Evolutionary conservation across 2,888 invertebrate species (phyloP), one percentile per base, ranked within the genome.

Genomic region (Mellilla xanthometata): DNA sequence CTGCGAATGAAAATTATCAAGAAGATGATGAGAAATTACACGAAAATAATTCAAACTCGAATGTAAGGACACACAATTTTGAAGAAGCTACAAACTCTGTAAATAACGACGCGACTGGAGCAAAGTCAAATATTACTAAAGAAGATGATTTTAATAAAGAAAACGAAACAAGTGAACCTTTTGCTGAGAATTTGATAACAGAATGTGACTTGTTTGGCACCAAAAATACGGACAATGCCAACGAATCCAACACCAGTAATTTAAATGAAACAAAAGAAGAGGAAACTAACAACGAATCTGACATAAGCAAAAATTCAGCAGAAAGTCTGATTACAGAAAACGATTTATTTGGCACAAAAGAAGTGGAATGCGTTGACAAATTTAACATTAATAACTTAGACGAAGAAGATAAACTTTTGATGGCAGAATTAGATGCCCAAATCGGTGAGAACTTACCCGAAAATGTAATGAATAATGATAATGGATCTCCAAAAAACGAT

Each of bases 371-470:
- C 5, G 15, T 9, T 8, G 54, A 54, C 8, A 54, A 35, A 27
- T 57, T 53, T n/a, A 43, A 54, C n/a, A 44, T 51, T 0, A 53
- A 50, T 2, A 71, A 72, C 28, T 36, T 62, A 2, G 74, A 69
- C 23, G 58, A 68, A 2, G 72, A 74, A 1, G 76, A 76, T 28
- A 59, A 44, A 0, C 52, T 54, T 1, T 42, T 73, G 0, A 72
- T 72, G 71, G 69, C 59, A 0, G 73, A 57, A 0, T 19, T 74
- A 0, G 63, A 75, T 13, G 70, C 60, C 1, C 70, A 72, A 8
- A 65, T 69, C 1, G 69, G 59, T 0, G 62, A 65, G n/a, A 51
- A 53, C 34, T 30, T 52, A 4, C 13, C 24, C 0, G 26, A 41
- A 11, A 13, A 26, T 7, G 8, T 38, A 3, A 29, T 12, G 12